Evolutionary conservation across 2,113 vertebrate species (phyloP).

Genomic region (Bambusicola thoracicus): DNA sequence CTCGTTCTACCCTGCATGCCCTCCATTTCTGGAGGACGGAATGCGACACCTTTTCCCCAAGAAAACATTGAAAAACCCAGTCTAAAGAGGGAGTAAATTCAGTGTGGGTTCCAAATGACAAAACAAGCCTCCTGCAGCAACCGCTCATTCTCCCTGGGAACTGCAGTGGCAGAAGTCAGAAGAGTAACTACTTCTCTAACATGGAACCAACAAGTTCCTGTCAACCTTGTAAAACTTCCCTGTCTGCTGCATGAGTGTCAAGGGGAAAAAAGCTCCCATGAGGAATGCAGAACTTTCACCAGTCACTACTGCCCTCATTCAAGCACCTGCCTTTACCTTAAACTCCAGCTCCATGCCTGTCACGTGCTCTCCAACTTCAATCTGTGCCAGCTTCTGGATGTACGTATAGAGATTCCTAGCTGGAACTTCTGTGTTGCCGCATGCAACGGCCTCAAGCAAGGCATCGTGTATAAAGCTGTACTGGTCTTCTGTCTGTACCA

Average conservation of each 20-base stretch:
- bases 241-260: neutral
- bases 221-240: fast-evolving
- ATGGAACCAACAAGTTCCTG: neutral
- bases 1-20: fast-evolving
- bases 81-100: neutral
- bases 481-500: slow-evolving; percentile 99
- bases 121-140: neutral
- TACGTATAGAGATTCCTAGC: slow-evolving; percentile 95
- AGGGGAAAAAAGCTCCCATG: neutral
- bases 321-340: slow-evolving; percentile 80
- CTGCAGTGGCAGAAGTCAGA: fast-evolving
- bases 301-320: neutral
- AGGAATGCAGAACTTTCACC: neutral
- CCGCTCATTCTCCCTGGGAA: neutral
- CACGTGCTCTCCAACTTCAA: slow-evolving; percentile 92
- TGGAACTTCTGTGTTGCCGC: slow-evolving; percentile 95
- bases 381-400: slow-evolving; percentile 95
- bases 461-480: slow-evolving; percentile 99
- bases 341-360: slow-evolving; percentile 99
- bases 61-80: neutral
- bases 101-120: neutral
- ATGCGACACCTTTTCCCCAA: neutral
- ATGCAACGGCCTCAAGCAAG: slow-evolving; percentile 95
- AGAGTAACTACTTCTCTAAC: neutral
- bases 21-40: neutral